These are phyloP conservation scores for Drosophila leonis DNA, from an alignment of 2,888 invertebrate species.

Conservation along the genomic window DNA sequence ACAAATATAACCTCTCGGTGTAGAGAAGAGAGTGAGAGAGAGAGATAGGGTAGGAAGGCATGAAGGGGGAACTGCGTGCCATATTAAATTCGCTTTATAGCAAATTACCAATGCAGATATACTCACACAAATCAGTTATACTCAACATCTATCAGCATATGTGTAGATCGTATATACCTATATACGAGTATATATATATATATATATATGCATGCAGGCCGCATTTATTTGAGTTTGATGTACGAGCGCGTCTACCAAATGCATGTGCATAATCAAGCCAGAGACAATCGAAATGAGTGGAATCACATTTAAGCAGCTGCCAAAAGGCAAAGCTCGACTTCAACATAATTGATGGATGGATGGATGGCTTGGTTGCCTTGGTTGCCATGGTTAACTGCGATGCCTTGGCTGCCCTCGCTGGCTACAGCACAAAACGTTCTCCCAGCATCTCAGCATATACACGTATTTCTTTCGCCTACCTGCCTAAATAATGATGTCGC, in stretches of 20 bases:
- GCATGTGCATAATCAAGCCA: conserved; percentile 78
- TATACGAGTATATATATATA: conserved; percentile 1
- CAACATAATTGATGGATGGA: conserved; percentile 76
- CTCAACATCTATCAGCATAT: conserved; percentile 66
- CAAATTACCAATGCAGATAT: conserved; percentile 80
- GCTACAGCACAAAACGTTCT: conserved; percentile 49
- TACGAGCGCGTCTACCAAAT: conserved; percentile 63
- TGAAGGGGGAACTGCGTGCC: conserved; percentile 55
- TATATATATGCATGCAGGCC: conserved; percentile 50
- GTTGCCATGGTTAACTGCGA: conserved; percentile 9
- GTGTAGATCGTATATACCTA: conserved; percentile 27
- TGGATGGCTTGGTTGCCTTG: conserved; percentile 29
- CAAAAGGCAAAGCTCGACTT: conserved; percentile 51
- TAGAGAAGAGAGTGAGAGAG: neutral
- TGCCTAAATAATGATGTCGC: conserved; percentile 83
- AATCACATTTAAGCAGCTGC: conserved; percentile 64
- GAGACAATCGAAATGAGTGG: conserved; percentile 74
- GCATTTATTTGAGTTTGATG: conserved; percentile 65
- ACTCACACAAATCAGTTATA: conserved; percentile 75
- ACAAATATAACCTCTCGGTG: neutral
- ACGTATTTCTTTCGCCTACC: conserved; percentile 67
- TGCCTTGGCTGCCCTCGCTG: conserved; percentile 16
- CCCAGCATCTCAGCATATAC: conserved; percentile 32
- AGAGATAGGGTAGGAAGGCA: neutral
- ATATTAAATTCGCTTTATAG: conserved; percentile 69